phyloP scores from a whole-genome alignment of 2,797 vertebrate species.

The Xerus rutilus region DNA sequence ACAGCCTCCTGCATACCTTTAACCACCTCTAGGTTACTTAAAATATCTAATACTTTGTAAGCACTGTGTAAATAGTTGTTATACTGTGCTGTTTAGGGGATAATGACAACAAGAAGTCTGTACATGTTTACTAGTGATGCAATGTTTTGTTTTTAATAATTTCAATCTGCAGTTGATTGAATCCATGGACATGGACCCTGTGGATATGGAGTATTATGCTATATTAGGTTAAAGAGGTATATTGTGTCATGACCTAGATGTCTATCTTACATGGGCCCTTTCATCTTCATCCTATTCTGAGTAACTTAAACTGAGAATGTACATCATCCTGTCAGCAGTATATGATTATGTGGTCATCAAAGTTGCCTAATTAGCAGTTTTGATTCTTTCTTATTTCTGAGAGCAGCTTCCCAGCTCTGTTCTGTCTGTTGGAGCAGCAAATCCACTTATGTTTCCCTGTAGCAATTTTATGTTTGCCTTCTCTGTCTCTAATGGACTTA shows the following conservation, averaged over 20 bases:
- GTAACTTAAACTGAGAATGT: not conserved
- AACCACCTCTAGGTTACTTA: not conserved
- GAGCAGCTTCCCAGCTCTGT: not conserved
- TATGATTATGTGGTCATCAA: not conserved
- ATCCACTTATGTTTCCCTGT: not conserved
- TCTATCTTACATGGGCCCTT: not conserved
- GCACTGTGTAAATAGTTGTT: not conserved
- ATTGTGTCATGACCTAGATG: not conserved
- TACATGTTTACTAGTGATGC: not conserved
- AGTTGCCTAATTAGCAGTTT: not conserved
- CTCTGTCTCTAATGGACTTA: not conserved
- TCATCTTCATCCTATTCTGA: not conserved
- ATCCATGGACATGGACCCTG: not conserved
- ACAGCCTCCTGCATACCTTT: not conserved
- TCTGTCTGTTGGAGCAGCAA: not conserved
- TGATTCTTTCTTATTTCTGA: not conserved
- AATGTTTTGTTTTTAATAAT: not conserved
- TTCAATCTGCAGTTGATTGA: not conserved
- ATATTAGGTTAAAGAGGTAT: not conserved
- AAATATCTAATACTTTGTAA: not conserved
- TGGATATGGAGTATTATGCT: not conserved
- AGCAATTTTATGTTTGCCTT: not conserved
- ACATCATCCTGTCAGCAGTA: no score
- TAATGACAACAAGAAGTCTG: no score
- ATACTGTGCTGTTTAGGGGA: not conserved